A percentile compares a stretch with the other conserved stretches of the same genome.
Conservation (phyloP, 2,888 invertebrate species). For the Brachyopa scutellaris region DNA sequence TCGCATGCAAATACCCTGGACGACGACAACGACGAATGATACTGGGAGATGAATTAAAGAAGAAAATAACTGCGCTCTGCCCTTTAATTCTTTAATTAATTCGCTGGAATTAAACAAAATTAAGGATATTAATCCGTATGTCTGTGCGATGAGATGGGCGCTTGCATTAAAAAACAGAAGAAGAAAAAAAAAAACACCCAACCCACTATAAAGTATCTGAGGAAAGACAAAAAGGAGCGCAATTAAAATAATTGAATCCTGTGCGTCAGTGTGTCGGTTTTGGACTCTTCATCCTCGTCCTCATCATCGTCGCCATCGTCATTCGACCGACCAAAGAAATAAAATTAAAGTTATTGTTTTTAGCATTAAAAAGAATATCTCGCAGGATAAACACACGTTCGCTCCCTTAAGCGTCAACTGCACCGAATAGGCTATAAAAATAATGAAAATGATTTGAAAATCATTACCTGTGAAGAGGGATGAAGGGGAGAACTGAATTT, state of each 20-base stretch:
- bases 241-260: slow-evolving; percentile 69
- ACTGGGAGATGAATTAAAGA: slow-evolving; percentile 40
- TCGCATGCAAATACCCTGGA: slow-evolving; percentile 61
- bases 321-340: slow-evolving; percentile 27
- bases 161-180: slow-evolving; percentile 27
- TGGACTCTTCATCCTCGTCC: no score
- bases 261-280: no score
- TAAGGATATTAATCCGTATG: slow-evolving; percentile 65
- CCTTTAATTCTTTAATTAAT: slow-evolving; percentile 60
- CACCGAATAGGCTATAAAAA: slow-evolving; percentile 60
- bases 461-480: slow-evolving; percentile 29
- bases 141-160: slow-evolving; percentile 27
- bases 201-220: slow-evolving; percentile 34
- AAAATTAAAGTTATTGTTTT: slow-evolving; percentile 57
- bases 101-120: slow-evolving; percentile 66
- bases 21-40: slow-evolving; percentile 13
- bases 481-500: neutral
- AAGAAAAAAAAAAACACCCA: neutral
- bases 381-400: slow-evolving; percentile 3
- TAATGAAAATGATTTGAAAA: slow-evolving; percentile 64
- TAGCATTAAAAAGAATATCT: slow-evolving; percentile 30
- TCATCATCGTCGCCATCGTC: no score
- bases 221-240: neutral
- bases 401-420: slow-evolving; percentile 55
- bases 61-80: slow-evolving; percentile 28